Conservation (phyloP, 92 coral and sea anemone species). For the Desmophyllum pertusum region DNA sequence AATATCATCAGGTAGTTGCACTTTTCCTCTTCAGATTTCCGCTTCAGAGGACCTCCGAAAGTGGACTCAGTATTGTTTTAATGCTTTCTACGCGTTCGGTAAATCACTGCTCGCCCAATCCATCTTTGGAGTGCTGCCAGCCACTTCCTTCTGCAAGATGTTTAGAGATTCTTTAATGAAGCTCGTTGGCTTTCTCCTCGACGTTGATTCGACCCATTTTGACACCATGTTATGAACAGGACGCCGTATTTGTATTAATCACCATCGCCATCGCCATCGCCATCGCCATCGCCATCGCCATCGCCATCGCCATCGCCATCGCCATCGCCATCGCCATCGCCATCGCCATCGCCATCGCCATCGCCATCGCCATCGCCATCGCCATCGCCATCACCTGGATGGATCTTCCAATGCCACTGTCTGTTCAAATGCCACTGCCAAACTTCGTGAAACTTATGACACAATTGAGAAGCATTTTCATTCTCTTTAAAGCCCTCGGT, state of each 20-base stretch:
- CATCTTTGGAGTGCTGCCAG: constrained; percentile 41
- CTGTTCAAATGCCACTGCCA: constrained; percentile 25
- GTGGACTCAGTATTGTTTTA: constrained; percentile 60
- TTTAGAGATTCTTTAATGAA: neutral
- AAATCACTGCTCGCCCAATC: constrained; percentile 50
- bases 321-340: too few species aligned
- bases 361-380: too few species aligned
- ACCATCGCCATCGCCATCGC: too few species aligned
- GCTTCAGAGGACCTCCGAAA: constrained; percentile 58
- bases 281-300: too few species aligned
- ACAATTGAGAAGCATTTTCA: constrained; percentile 36
- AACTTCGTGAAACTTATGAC: constrained; percentile 13
- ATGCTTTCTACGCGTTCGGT: constrained; percentile 37
- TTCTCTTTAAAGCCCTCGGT: constrained; percentile 36
- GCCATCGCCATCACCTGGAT: neutral
- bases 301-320: too few species aligned
- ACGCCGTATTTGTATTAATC: too few species aligned
- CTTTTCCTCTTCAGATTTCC: constrained; percentile 47
- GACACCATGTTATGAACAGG: neutral
- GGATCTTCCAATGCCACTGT: constrained; percentile 48
- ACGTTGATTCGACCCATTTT: neutral
- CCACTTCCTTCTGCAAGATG: neutral
- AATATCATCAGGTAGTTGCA: constrained; percentile 62
- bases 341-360: too few species aligned
- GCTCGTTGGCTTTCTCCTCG: neutral